A percentile compares a stretch with the other conserved stretches of the same genome.
phyloP scores from a whole-genome alignment of 1,140 invertebrate genomes.

The Tribolium madens region DNA sequence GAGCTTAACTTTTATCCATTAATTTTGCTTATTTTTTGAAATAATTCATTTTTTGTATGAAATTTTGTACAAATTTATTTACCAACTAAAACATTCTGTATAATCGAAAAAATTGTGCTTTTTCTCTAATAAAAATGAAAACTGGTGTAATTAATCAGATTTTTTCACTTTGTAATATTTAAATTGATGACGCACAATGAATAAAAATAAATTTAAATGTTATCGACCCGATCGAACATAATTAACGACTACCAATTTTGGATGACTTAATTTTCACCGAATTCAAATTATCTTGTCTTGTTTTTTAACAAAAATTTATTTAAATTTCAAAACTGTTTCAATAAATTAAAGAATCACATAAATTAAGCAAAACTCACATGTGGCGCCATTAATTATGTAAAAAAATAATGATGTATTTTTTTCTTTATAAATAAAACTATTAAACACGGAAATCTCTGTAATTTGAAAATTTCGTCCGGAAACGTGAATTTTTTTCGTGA shows the following conservation, averaged over 20 bases:
- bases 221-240: background rate
- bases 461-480: background rate
- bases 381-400: slow-evolving; percentile 12
- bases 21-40: no score
- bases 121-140: no score
- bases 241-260: background rate
- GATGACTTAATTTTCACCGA: background rate
- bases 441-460: background rate
- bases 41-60: no score
- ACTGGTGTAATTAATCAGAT: no score
- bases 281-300: background rate
- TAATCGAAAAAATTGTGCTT: no score
- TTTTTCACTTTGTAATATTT: no score
- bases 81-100: no score
- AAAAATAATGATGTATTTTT: background rate
- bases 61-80: no score
- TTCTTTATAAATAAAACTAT: background rate
- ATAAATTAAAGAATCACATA: background rate
- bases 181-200: no score
- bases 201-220: background rate
- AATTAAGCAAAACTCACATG: background rate
- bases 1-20: no score
- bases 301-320: no score
- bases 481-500: slow-evolving; percentile 22
- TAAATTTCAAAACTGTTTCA: background rate